Conservation (phyloP, 2,113 vertebrate species). For the Seriola quinqueradiata region DNA sequence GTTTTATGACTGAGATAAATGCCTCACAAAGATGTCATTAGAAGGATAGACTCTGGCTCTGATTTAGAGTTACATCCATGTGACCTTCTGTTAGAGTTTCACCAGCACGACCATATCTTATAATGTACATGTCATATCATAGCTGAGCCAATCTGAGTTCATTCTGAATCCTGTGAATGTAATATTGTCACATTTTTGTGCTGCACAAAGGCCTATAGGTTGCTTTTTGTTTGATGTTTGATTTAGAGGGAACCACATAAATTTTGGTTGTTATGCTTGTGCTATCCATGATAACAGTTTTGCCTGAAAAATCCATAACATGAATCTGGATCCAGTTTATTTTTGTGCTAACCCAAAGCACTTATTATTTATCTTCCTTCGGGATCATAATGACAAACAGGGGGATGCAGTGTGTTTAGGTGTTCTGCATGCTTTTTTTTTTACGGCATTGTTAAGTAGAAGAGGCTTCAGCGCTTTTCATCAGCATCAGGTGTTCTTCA, state of each 20-base stretch:
- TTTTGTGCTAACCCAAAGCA: neutral
- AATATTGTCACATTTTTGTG: neutral
- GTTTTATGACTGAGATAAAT: slow-evolving; percentile 13
- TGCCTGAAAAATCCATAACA: neutral
- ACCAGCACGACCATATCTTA: slow-evolving; percentile 1
- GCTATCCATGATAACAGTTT: neutral
- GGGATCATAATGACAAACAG: neutral
- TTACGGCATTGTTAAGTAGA: neutral
- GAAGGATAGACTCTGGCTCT: neutral
- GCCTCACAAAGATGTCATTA: neutral
- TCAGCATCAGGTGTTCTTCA: slow-evolving; percentile 39
- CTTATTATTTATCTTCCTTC: neutral
- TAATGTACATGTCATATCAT: neutral
- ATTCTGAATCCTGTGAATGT: neutral
- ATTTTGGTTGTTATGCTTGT: neutral
- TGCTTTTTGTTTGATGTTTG: neutral
- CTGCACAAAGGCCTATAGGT: neutral
- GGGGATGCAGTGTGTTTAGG: neutral
- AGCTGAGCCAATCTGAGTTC: neutral
- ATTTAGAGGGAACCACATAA: neutral
- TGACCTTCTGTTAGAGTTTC: slow-evolving; percentile 23
- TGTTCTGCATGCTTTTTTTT: neutral
- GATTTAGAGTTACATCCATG: slow-evolving; percentile 13
- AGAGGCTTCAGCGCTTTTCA: slow-evolving; percentile 40
- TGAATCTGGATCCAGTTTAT: neutral